phyloP scores from a whole-genome alignment of 2,113 vertebrate species.

The Galbula dea region DNA sequence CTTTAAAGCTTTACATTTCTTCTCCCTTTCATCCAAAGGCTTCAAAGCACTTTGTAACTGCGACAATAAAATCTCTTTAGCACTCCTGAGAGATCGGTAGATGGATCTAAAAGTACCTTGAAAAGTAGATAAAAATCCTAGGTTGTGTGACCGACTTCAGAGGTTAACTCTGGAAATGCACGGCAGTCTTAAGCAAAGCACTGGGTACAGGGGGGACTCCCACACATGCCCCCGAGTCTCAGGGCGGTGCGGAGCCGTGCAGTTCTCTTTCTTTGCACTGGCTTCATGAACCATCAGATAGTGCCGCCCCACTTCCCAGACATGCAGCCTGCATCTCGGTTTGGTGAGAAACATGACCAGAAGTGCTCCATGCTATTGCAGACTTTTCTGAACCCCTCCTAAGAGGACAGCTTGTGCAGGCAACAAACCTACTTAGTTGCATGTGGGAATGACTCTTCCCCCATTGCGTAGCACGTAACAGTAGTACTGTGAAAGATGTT shows the following conservation, averaged over 20 bases:
- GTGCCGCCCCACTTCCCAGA: accelerated
- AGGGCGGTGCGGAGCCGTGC: not conserved
- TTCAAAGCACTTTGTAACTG: not conserved
- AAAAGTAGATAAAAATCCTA: accelerated
- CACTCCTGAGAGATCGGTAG: not conserved
- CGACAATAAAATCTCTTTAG: not conserved
- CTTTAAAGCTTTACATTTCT: not conserved
- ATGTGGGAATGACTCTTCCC: accelerated
- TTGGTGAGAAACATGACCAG: not conserved
- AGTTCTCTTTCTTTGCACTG: not conserved
- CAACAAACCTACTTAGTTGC: accelerated
- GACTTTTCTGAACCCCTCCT: not conserved
- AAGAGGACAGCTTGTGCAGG: accelerated
- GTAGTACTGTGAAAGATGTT: not conserved
- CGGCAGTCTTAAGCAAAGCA: accelerated
- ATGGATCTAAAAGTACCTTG: not conserved
- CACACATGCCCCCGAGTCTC: accelerated
- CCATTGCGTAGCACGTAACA: not conserved
- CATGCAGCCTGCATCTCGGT: accelerated
- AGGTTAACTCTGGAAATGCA: not conserved
- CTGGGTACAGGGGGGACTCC: too few species aligned
- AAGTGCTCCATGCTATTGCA: accelerated
- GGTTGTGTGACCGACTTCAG: not conserved
- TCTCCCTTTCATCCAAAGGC: not conserved
- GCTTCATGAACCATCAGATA: not conserved